Evolutionary conservation across 2,888 invertebrate genomes (phyloP), one percentile per base, ranked within the genome.

Genomic region (Notodonta ziczac): DNA sequence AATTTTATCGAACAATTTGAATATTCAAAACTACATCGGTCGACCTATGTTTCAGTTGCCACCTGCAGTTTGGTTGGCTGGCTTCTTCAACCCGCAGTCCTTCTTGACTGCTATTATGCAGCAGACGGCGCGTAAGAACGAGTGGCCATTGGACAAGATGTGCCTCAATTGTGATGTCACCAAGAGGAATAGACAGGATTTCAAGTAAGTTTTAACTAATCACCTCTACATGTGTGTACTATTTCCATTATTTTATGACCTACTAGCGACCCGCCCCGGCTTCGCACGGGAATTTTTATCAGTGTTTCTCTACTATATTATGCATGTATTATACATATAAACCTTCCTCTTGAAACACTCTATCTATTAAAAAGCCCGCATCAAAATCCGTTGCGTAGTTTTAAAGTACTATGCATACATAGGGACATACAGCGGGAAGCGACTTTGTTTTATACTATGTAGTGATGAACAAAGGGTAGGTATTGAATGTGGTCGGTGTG

Each of bases 71-170:
- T 99, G 99, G 99, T 92, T 99, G 59, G 98, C 97, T 10, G 99
- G 98, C 8, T 98, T 99, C 88, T 99, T 99, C 93, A 99, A 99
- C 91, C 99, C 99, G 0, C 99, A 99, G 88, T 98, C 98, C 10
- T 98, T 99, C 89, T 93, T 99, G 44, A 99, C 99, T 0, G 99
- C 99, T 46, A 98, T 99, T 82, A 98, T 99, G 98, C 99, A 99
- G 90, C 98, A 98, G 89, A 98, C 98, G 59, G 98, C 99, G 0
- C 95, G 98, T 56, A 98, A 97, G 90, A 98, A 98, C 86, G 98
- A 98, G 87, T 98, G 98, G 97, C 98, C 99, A 0, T 94, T 99
- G 65, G 98, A 99, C 91, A 97, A 98, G 86, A 98, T 99, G 98
- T 98, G 98, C 82, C 94, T 99, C 54, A 97, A 97, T 87, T 98